Evolutionary conservation across 2,888 invertebrate genomes (phyloP).

Genomic region (Halictus ligatus): DNA sequence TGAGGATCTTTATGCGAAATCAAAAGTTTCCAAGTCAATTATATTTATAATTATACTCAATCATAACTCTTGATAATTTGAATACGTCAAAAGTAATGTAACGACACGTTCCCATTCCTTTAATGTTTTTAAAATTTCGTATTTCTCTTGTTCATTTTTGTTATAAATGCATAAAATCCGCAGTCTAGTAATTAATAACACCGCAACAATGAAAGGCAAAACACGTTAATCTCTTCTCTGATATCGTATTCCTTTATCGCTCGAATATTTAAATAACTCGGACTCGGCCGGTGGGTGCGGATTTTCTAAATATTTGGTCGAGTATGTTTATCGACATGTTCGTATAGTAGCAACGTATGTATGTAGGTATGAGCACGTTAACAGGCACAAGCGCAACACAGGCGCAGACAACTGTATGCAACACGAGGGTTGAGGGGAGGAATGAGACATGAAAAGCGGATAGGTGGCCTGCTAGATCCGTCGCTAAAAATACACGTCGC

Average conservation of each 20-base stretch:
- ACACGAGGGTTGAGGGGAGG: constrained; percentile 55
- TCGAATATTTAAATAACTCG: constrained; percentile 60
- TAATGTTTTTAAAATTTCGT: background rate
- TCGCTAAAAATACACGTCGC: constrained; percentile 74
- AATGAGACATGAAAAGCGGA: constrained; percentile 67
- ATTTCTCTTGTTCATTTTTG: background rate
- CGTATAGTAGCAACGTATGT: constrained; percentile 23
- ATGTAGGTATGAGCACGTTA: constrained; percentile 25
- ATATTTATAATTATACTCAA: no score
- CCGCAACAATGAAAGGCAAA: background rate
- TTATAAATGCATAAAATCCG: background rate
- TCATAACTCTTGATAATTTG: background rate
- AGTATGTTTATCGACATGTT: constrained; percentile 72
- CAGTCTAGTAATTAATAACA: background rate
- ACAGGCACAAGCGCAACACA: constrained; percentile 24
- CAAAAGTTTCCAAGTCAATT: background rate
- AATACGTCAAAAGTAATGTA: background rate
- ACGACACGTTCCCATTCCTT: no score
- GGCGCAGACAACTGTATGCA: constrained; percentile 31
- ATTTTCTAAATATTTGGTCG: constrained; percentile 74
- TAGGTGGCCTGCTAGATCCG: constrained; percentile 69
- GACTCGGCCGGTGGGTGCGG: constrained; percentile 52
- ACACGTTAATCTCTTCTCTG: background rate
- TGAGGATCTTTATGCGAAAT: background rate
- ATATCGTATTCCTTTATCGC: constrained; percentile 13